Base-by-base conservation (phyloP, 2,113 vertebrate species). In the Piaya cayana region DNA sequence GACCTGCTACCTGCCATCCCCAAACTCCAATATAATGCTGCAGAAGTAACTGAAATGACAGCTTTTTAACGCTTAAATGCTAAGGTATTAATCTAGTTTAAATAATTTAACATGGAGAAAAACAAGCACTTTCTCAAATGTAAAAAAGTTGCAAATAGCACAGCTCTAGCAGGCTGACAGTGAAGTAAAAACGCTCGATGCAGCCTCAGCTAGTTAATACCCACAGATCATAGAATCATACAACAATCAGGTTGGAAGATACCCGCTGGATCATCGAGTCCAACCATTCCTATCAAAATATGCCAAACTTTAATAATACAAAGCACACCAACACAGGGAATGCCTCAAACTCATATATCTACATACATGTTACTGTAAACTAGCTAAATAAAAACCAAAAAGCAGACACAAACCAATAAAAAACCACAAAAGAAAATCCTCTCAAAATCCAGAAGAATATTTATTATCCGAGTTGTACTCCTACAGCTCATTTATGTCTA, bases 1-100 rank as follows among this genome's bases (percentile, higher is more conserved):
- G 30, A 50, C 18, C 36, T 49, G n/a, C 45, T 32, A 9, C 0
- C 0, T 6, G 19, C n/a, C 55, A 65, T 45, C 25, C 12, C 36
- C 11, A 34, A 45, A 45, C 20, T 37, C 45, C 52, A 67, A 19
- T 0, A 2, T 8, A 58, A 59, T 9, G 22, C 55, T 70, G 22
- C 2, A 14, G 17, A 70, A 90, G 16, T 6, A 74, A 39, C 30
- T 65, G 32, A 72, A 81, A 85, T 62, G 45, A 88, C 27, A 74
- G 36, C 63, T 85, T 82, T 63, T 82, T 63, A 83, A 15, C 37
- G 43, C 25, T 29, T 39, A 56, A 52, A 68, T 17, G 29, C 68
- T 60, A 76, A 82, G 62, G 39, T 49, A 32, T 65, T 37, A 7
- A 43, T 14, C 25, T 34, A 15, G 25, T 49, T 79, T 49, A 76